phyloP scores from a whole-genome alignment of 2,797 vertebrate genomes.

The Hydrocynus forskahlii region DNA sequence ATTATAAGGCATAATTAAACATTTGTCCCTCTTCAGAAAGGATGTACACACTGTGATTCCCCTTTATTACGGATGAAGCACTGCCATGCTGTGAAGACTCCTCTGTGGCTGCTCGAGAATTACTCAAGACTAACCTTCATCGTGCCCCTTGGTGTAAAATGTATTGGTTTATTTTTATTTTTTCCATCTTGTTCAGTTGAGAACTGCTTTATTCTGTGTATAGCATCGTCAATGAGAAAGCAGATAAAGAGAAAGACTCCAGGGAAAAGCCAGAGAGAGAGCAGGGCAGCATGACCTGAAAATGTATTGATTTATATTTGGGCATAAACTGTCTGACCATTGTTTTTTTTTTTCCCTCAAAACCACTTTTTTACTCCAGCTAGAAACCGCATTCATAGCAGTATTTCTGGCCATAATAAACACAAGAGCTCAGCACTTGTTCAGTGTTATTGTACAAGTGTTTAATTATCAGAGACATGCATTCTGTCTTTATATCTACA shows the following conservation, averaged over 20 bases:
- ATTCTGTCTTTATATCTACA: neutral
- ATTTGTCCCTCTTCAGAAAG: neutral
- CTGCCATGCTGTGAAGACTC: neutral
- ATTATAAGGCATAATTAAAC: too few relatives aligned
- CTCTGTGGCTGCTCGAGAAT: neutral
- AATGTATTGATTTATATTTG: constrained; percentile 23
- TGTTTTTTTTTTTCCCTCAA: neutral
- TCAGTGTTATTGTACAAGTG: neutral
- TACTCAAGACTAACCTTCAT: neutral
- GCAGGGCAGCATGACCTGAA: neutral
- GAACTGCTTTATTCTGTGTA: neutral
- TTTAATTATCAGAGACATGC: neutral
- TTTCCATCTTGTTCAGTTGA: neutral
- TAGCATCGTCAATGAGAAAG: neutral
- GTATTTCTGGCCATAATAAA: neutral
- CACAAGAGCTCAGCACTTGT: constrained; percentile 4
- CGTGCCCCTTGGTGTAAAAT: neutral
- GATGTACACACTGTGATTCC: neutral
- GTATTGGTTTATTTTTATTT: neutral
- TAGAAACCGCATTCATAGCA: neutral
- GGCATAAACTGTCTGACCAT: constrained; percentile 1
- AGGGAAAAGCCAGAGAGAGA: constrained; percentile 7
- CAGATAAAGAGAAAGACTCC: neutral
- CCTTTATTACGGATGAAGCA: neutral
- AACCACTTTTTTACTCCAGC: neutral